Base-by-base conservation (phyloP, 1,140 invertebrate species). In the Delia radicum region DNA sequence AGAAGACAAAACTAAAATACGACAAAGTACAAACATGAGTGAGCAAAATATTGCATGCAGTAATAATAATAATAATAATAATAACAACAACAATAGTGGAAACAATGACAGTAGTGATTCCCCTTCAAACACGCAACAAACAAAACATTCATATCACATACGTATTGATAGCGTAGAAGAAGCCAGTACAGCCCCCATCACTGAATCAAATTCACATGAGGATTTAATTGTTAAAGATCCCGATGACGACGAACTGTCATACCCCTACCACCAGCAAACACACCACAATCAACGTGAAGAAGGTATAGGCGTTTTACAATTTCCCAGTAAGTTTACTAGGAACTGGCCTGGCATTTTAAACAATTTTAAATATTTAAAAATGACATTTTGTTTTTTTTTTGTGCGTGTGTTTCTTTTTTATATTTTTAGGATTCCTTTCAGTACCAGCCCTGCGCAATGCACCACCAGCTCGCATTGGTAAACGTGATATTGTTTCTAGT, bases 141-240 rank as follows among this genome's bases (percentile, higher is more conserved):
- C 18, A n/a, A 21, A 48, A 55, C 48, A 21, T 55, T 21, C 28
- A 61, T 83, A 85, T 80, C 78, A 85, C 77, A 82, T 85, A 69
- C 80, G 80, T 65, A 77, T 83, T 73, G 83, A 85, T 63, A 85
- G 83, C 42, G 77, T 85, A 10, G 83, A 85, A 27, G 83, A 85
- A 77, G 81, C 83, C 61, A 85, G 83, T 75, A 82, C 80, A 10
- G 81, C 83, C 24, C 81, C 81, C 69, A 81, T 85, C 76, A 84
- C 83, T 13, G 83, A 81, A 67, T 76, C 81, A 46, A 85, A 78
- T 78, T 85, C 83, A 7, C 78, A 77, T 6, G 83, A 84, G 65
- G 81, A 85, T 80, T 79, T 84, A 15, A 85, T 85, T 46, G 74
- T 73, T 78, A 13, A 77, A 77, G 28, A 73, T 74, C 77, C 72